Evolutionary conservation across 2,797 vertebrate species (phyloP).

Genomic region (Diglossa cyanea): DNA sequence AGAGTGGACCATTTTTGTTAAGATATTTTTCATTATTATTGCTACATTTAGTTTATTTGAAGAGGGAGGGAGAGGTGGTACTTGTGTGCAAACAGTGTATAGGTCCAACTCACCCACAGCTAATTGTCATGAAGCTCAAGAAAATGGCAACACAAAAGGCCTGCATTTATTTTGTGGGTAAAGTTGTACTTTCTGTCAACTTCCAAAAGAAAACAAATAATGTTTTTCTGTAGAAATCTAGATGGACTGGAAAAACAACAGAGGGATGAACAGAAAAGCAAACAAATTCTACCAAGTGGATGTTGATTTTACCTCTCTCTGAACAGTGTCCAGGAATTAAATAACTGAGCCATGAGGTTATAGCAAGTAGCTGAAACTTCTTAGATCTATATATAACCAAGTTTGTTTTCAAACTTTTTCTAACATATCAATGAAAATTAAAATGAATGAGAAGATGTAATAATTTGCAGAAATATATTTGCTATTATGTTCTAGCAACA

Average conservation of each 20-base stretch:
- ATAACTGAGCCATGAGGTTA: not conserved
- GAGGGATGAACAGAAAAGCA: constrained; percentile 40
- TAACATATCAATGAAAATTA: not conserved
- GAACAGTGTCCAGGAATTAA: constrained; percentile 1
- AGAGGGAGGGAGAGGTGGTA: not conserved
- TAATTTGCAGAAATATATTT: not conserved
- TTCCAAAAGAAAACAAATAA: constrained; percentile 1
- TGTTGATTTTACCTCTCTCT: constrained; percentile 29
- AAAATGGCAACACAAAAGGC: not conserved
- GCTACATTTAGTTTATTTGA: not conserved
- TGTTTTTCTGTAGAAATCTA: not conserved
- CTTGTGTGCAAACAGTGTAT: accelerated
- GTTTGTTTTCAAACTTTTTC: not conserved
- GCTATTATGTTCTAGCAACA: not conserved
- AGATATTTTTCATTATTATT: not conserved
- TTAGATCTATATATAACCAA: not conserved
- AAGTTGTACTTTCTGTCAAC: not conserved
- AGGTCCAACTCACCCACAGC: not conserved
- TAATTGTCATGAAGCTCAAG: not conserved
- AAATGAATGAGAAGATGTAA: not conserved
- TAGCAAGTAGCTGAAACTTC: not conserved
- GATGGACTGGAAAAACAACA: constrained; percentile 1
- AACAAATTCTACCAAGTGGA: constrained; percentile 6
- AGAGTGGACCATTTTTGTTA: not conserved
- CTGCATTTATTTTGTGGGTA: not conserved